phyloP scores from a whole-genome alignment of 2,888 invertebrate species.

The Dasysyrphus tricinctus region DNA sequence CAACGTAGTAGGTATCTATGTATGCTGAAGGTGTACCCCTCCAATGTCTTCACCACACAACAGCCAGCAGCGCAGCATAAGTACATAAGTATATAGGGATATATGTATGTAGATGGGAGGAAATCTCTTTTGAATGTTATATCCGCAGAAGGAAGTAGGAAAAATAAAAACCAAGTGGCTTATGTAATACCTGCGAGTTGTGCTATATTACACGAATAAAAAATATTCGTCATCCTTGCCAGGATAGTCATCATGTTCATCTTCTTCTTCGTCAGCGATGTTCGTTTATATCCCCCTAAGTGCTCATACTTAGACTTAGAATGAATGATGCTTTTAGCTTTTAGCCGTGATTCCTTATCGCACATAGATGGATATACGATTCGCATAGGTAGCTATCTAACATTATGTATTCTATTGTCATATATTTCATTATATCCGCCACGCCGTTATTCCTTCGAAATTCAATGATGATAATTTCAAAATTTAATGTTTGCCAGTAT shows the following conservation, averaged over 20 bases:
- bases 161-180: constrained; percentile 69
- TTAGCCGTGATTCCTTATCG: constrained; percentile 65
- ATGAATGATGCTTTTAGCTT: constrained; percentile 75
- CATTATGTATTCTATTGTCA: constrained; percentile 24
- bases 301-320: constrained; percentile 70
- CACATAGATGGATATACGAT: constrained; percentile 13
- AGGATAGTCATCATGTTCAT: constrained; percentile 50
- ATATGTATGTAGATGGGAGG: constrained; percentile 11
- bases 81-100: not conserved
- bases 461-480: constrained; percentile 67
- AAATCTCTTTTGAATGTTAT: constrained; percentile 69
- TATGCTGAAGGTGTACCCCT: not conserved
- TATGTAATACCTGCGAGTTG: constrained; percentile 68
- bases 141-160: constrained; percentile 55
- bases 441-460: constrained; percentile 35
- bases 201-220: constrained; percentile 72
- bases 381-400: constrained; percentile 2
- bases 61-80: not conserved
- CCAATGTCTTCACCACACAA: not conserved
- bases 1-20: not conserved
- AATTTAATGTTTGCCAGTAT: constrained; percentile 60
- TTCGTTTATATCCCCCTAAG: constrained; percentile 71
- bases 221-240: constrained; percentile 73
- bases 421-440: constrained; percentile 53
- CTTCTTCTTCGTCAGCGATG: constrained; percentile 61